These are phyloP conservation scores for Microctonus brassicae DNA, from an alignment of 2,888 invertebrate genomes.

Conservation along the genomic window DNA sequence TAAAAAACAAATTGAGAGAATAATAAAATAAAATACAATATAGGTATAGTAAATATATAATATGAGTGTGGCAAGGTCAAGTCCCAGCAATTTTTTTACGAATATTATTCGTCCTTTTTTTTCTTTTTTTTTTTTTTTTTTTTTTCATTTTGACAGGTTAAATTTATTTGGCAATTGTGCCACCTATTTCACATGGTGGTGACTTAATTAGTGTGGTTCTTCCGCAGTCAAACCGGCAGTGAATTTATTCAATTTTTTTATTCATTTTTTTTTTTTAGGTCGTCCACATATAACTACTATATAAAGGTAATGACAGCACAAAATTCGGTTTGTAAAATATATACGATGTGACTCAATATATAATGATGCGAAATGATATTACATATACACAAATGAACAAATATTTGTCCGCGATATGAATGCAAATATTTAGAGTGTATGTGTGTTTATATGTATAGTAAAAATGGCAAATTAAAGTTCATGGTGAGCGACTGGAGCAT, in stretches of 20 bases:
- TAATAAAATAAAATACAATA: not conserved
- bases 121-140: not conserved
- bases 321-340: not conserved
- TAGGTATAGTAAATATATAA: not conserved
- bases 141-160: not conserved
- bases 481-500: conserved; percentile 14
- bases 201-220: not conserved
- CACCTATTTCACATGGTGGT: not conserved
- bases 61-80: not conserved
- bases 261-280: not conserved
- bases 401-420: not conserved
- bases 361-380: not conserved
- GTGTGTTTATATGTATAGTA: not conserved
- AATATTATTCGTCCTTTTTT: not conserved
- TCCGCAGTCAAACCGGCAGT: not conserved
- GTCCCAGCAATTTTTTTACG: not conserved
- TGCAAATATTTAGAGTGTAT: not conserved
- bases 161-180: not conserved
- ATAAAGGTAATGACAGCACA: not conserved
- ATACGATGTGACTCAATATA: not conserved
- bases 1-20: not conserved
- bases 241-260: not conserved
- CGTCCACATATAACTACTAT: not conserved
- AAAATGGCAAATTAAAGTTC: conserved; percentile 19
- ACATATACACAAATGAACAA: not conserved